Conservation (phyloP, 2,888 invertebrate species). For the Platycheirus rosarum region DNA sequence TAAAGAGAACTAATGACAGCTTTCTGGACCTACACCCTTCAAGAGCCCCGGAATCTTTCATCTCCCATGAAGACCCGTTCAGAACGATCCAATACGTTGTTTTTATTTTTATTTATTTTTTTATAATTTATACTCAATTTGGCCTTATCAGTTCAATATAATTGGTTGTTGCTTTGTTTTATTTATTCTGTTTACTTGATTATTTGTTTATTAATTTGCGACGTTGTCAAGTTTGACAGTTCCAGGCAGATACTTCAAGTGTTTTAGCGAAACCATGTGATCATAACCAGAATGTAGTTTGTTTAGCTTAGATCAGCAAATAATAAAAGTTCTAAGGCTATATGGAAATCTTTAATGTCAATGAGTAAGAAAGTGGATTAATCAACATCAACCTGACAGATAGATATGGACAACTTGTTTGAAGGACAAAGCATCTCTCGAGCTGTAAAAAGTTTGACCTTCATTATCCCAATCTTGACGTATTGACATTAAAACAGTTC, state of each 20-base stretch:
- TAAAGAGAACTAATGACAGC: not conserved
- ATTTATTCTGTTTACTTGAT: constrained; percentile 8
- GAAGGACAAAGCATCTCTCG: too few relatives aligned
- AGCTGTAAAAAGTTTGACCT: too few relatives aligned
- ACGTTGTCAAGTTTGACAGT: constrained; percentile 54
- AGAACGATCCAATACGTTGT: not conserved
- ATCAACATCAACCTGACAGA: too few relatives aligned
- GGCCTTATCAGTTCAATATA: constrained; percentile 12
- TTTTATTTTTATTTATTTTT: not conserved
- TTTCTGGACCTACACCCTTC: not conserved
- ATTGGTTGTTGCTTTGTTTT: constrained; percentile 18
- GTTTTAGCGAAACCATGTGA: not conserved
- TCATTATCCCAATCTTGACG: too few relatives aligned
- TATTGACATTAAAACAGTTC: too few relatives aligned
- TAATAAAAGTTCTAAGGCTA: too few relatives aligned
- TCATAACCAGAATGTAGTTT: not conserved
- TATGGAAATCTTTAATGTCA: too few relatives aligned
- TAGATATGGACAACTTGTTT: too few relatives aligned
- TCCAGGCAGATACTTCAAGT: not conserved
- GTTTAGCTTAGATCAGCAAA: too few relatives aligned
- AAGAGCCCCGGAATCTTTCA: too few relatives aligned
- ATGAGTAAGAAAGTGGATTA: too few relatives aligned
- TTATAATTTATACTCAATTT: not conserved
- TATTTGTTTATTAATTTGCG: constrained; percentile 47
- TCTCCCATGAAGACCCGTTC: not conserved